Conservation (phyloP, 2,113 vertebrate genomes). For the Ancistrus triradiatus region DNA sequence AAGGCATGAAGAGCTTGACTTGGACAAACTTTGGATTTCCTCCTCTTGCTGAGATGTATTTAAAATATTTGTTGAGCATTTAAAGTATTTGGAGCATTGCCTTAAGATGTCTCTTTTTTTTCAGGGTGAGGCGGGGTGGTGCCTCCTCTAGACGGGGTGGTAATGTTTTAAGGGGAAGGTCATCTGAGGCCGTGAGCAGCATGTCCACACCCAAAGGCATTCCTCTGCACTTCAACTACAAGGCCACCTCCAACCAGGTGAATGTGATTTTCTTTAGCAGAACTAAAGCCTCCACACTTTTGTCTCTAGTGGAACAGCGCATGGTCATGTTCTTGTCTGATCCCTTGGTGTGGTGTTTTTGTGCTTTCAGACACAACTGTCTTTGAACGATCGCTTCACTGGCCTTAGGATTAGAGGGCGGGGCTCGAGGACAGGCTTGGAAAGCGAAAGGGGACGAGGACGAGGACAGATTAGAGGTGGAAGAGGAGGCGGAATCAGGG, state of each 20-base stretch:
- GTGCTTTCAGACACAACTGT: constrained; percentile 68
- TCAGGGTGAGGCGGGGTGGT: constrained; percentile 45
- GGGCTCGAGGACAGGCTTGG: constrained; percentile 4
- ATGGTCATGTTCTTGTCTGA: too few relatives aligned
- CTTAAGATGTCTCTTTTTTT: neutral
- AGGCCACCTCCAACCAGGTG: constrained; percentile 69
- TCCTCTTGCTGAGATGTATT: too few relatives aligned
- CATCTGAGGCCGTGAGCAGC: neutral
- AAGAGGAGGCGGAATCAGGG: constrained; percentile 27
- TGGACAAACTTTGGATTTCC: too few relatives aligned
- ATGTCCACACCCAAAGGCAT: constrained; percentile 58
- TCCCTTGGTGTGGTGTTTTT: too few relatives aligned
- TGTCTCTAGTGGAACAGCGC: too few relatives aligned
- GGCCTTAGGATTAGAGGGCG: constrained; percentile 57
- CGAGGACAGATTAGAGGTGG: constrained; percentile 9
- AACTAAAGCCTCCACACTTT: too few relatives aligned
- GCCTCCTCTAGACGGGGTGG: constrained; percentile 49
- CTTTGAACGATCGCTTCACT: constrained; percentile 74
- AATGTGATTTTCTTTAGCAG: too few relatives aligned
- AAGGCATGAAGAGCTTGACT: too few relatives aligned
- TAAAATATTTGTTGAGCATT: too few relatives aligned
- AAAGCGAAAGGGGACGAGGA: constrained; percentile 28
- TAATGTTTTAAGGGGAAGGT: constrained; percentile 40
- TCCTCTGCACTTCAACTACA: constrained; percentile 66
- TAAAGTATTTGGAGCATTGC: neutral